Evolutionary conservation across 2,888 invertebrate species (phyloP), one percentile per base, ranked within the genome.

Genomic region (Drosophila pseudotalamancana): DNA sequence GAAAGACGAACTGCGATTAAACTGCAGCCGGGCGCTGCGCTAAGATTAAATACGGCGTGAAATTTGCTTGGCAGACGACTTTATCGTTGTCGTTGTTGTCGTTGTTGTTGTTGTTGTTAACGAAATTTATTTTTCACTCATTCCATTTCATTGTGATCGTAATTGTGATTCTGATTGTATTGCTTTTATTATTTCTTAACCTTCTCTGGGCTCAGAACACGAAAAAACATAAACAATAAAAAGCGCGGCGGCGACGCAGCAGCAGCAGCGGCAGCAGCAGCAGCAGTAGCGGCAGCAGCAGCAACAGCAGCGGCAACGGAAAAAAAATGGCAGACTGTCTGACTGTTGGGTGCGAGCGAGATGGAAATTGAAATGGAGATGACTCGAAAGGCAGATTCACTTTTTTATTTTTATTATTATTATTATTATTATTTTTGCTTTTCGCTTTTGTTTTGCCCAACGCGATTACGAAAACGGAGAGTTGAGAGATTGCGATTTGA

Each of bases 1-100:
- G 83, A 83, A 85, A 84, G 87, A 85, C 82, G 79, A 87, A 68
- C 85, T 77, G 80, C 89, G 89, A 89, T 89, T 90, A 89, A 89
- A 77, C 89, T 81, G 81, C 77, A 81, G 78, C 77, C 82, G 78
- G 75, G 72, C 80, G 77, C 85, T 82, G 82, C 80, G 71, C 89
- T 79, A 85, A 87, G 88, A 89, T 89, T 87, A 89, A 87, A 90
- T 88, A 90, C 88, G 82, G 75, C 82, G 87, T 85, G 83, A 86
- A 87, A 77, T 87, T 82, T 72, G 79, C 72, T 79, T 70, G 62
- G 49, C 68, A 70, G 81, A 59, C 69, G 77, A 82, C 71, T 85
- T 81, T 70, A 69, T 48, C 27, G 56, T 35, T 37, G 45, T 61
- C 59, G 49, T 64, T 64, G 68, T 25, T 61, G n/a, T n/a, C 59